A percentile compares a stretch with the other conserved stretches of the same genome.
phyloP scores from a whole-genome alignment of 1,140 invertebrate species.

The Nomia melanderi region DNA sequence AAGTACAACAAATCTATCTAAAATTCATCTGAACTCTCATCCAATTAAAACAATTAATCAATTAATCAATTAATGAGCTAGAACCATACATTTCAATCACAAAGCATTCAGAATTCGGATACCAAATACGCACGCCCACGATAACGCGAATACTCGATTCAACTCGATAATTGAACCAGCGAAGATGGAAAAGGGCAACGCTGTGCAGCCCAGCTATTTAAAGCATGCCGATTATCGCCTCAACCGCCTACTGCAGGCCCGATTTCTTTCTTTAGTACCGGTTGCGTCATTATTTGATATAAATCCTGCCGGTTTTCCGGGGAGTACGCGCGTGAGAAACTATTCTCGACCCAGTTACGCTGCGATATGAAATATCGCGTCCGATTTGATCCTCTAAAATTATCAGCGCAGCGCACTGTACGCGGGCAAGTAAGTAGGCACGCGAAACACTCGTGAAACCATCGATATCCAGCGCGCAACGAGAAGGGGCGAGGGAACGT shows the following conservation, averaged over 20 bases:
- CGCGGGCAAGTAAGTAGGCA: not conserved
- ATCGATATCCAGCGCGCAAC: no score
- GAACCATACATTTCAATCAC: no score
- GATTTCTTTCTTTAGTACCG: conserved; percentile 48
- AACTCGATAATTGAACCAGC: not conserved
- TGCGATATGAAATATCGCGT: conserved; percentile 27
- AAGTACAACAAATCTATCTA: no score
- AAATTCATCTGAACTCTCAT: no score
- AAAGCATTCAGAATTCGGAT: no score
- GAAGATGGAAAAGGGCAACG: conserved; percentile 31
- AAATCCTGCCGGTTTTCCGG: conserved; percentile 28
- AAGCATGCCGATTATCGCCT: conserved; percentile 36
- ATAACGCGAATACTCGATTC: not conserved
- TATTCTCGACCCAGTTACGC: conserved; percentile 39
- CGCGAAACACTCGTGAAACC: not conserved
- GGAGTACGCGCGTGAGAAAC: conserved; percentile 17
- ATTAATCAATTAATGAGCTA: no score
- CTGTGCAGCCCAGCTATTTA: conserved; percentile 41
- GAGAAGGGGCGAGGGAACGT: no score
- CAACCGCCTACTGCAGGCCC: conserved; percentile 38
- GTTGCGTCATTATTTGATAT: conserved; percentile 54
- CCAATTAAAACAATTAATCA: no score
- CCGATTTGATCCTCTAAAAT: conserved; percentile 26
- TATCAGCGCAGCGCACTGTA: not conserved
- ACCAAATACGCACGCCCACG: not conserved